These are phyloP conservation scores for Tubiluchus corallicola DNA, from an alignment of 2,888 invertebrate genomes.

Conservation along the genomic window DNA sequence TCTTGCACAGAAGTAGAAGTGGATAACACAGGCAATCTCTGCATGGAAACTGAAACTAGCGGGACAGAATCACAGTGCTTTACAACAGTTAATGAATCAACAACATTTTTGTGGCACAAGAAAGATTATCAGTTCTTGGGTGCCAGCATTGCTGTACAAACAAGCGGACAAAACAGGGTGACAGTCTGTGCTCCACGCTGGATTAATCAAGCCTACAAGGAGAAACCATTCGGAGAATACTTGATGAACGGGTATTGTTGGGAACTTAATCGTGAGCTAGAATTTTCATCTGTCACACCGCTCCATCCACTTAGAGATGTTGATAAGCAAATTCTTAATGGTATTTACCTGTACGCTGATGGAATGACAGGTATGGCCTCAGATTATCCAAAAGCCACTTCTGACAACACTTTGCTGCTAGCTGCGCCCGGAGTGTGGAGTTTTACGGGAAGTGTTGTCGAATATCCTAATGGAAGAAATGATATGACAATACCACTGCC, in stretches of 20 bases:
- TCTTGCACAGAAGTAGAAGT: background rate
- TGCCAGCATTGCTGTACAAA: no score
- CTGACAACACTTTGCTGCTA: background rate
- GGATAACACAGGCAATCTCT: background rate
- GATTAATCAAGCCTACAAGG: background rate
- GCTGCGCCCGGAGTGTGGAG: background rate
- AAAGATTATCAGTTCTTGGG: background rate
- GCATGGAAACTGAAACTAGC: background rate
- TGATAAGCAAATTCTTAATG: background rate
- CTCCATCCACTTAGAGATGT: background rate
- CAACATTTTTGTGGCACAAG: background rate
- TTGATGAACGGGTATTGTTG: background rate
- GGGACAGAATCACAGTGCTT: background rate
- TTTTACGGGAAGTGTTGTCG: background rate
- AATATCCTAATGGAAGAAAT: background rate
- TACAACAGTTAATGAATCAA: background rate
- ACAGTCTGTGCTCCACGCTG: background rate
- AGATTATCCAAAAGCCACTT: background rate
- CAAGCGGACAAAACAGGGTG: background rate
- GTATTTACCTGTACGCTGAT: background rate
- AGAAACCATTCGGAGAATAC: background rate
- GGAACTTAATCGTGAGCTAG: background rate
- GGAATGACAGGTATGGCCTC: background rate
- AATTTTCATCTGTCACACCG: background rate
- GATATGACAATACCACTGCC: background rate